These are phyloP conservation scores for Colostygia pectinataria DNA, from an alignment of 2,888 invertebrate genomes.

Conservation along the genomic window DNA sequence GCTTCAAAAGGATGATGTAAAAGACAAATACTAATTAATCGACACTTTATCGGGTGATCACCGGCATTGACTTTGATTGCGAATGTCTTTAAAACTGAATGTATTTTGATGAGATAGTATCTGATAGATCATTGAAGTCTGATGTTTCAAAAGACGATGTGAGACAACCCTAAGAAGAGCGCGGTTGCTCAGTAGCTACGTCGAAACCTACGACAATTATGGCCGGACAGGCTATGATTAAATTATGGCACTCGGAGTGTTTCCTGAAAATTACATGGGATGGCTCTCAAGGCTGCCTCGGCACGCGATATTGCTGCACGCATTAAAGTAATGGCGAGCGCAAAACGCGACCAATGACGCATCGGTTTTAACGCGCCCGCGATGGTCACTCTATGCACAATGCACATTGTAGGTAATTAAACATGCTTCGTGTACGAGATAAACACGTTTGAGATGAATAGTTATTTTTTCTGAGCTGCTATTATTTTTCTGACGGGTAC, in stretches of 20 bases:
- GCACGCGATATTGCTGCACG: conserved; percentile 78
- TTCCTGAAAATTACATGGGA: conserved; percentile 82
- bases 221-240: conserved; percentile 77
- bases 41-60: too few species aligned
- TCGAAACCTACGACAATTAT: conserved; percentile 77
- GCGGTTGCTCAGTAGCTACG: conserved; percentile 66
- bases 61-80: too few species aligned
- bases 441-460: conserved; percentile 34
- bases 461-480: conserved; percentile 41
- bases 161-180: conserved; percentile 29
- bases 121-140: too few species aligned
- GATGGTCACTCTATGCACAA: conserved; percentile 51
- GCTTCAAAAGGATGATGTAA: too few species aligned
- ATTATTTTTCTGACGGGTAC: conserved; percentile 34
- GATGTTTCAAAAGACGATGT: background rate
- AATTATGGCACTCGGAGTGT: conserved; percentile 79
- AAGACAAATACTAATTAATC: too few species aligned
- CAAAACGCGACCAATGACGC: conserved; percentile 77
- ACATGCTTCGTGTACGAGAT: conserved; percentile 26
- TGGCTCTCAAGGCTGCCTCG: conserved; percentile 75
- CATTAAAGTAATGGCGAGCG: conserved; percentile 65
- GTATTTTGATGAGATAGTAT: too few species aligned
- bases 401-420: conserved; percentile 55
- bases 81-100: too few species aligned
- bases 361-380: conserved; percentile 74